These are phyloP conservation scores for Fundulus diaphanus DNA, from an alignment of 2,797 vertebrate species.

Conservation along the genomic window DNA sequence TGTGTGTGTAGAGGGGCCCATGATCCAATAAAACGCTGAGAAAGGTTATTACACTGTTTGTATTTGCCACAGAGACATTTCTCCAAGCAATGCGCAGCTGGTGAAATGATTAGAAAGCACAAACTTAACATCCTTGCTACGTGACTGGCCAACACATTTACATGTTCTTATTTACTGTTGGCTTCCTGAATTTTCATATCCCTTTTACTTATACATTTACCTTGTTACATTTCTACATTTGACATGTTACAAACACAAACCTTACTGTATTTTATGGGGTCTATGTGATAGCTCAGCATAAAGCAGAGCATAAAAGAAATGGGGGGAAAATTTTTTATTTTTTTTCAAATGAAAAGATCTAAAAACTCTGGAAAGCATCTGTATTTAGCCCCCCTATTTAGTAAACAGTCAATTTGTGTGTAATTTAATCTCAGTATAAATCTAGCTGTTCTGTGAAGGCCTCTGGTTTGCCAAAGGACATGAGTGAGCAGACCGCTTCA, in stretches of 20 bases:
- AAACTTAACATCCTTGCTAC: background rate
- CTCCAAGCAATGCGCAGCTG: constrained; percentile 35
- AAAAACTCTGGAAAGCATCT: background rate
- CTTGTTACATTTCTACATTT: background rate
- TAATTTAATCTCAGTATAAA: background rate
- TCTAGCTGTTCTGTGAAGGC: background rate
- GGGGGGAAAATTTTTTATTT: background rate
- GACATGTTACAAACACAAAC: background rate
- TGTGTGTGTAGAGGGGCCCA: too few species aligned
- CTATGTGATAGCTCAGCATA: background rate
- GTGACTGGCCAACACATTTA: background rate
- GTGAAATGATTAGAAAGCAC: constrained; percentile 31
- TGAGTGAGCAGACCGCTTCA: background rate
- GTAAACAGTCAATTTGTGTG: background rate
- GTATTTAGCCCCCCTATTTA: background rate
- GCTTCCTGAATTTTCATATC: background rate
- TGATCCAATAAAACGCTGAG: constrained; percentile 34
- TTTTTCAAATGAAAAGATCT: background rate
- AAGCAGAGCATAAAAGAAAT: background rate
- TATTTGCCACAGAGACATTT: constrained; percentile 33
- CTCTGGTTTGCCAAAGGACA: background rate
- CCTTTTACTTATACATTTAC: background rate
- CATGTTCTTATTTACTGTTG: background rate
- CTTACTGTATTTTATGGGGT: background rate
- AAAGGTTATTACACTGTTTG: constrained; percentile 36